phyloP scores from a whole-genome alignment of 2,113 vertebrate genomes.

The Hyaena hyaena region DNA sequence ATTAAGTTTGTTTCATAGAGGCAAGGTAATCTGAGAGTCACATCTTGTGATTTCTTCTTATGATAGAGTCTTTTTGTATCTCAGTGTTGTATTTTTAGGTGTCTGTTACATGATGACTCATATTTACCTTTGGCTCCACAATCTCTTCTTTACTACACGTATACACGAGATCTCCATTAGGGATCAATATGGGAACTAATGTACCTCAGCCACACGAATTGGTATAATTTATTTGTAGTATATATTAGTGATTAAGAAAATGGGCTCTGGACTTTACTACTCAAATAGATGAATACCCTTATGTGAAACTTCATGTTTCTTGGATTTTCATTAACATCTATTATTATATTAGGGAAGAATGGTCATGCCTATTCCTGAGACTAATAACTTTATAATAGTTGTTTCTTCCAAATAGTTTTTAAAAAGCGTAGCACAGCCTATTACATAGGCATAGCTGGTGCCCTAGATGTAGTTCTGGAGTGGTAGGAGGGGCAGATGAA shows the following conservation, averaged over 20 bases:
- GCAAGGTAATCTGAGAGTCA: neutral
- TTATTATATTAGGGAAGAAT: constrained; percentile 19
- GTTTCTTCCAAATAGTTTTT: constrained; percentile 10
- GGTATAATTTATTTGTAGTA: constrained; percentile 33
- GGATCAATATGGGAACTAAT: neutral
- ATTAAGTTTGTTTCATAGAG: constrained; percentile 19
- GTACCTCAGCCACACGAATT: neutral
- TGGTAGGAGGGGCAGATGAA: neutral
- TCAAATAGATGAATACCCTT: neutral
- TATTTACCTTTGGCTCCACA: neutral
- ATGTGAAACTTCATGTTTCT: constrained; percentile 28
- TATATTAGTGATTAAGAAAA: constrained; percentile 43
- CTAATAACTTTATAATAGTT: neutral
- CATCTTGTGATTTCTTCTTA: neutral
- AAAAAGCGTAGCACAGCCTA: neutral
- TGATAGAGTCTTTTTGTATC: neutral
- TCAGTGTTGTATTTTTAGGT: constrained; percentile 30
- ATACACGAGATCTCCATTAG: neutral
- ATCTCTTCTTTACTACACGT: neutral
- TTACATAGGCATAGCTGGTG: neutral
- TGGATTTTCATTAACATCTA: constrained; percentile 27
- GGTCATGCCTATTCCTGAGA: neutral
- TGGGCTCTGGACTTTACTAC: neutral
- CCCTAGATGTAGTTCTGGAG: neutral
- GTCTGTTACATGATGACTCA: constrained; percentile 14